Evolutionary conservation across 2,888 invertebrate species (phyloP).

Genomic region (Archips crataeganus): DNA sequence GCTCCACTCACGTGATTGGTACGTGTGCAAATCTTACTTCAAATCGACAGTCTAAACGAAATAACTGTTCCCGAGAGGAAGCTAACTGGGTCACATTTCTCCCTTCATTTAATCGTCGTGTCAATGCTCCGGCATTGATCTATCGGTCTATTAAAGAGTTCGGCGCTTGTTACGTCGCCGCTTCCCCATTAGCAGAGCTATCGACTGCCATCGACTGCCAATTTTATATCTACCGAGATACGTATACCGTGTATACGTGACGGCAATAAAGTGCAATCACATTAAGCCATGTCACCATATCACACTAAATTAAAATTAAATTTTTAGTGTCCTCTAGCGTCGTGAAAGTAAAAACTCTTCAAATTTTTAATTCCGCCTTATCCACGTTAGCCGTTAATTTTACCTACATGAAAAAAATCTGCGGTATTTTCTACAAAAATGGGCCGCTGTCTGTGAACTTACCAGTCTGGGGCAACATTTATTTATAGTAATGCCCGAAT

Average conservation of each 20-base stretch:
- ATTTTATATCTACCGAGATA: slow-evolving; percentile 9
- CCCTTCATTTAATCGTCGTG: slow-evolving; percentile 41
- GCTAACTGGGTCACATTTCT: slow-evolving; percentile 39
- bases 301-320: neutral
- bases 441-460: neutral
- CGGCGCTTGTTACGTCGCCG: slow-evolving; percentile 45
- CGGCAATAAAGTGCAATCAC: neutral
- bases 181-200: slow-evolving; percentile 47
- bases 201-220: slow-evolving; percentile 40
- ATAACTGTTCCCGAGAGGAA: slow-evolving; percentile 21
- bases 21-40: slow-evolving; percentile 16
- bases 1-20: neutral
- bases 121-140: slow-evolving; percentile 47
- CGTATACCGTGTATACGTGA: too few relatives aligned
- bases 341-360: neutral
- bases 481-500: slow-evolving; percentile 4
- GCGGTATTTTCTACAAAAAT: neutral
- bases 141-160: slow-evolving; percentile 49
- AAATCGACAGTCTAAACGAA: slow-evolving; percentile 15
- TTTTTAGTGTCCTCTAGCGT: neutral
- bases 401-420: neutral
- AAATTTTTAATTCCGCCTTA: too few relatives aligned
- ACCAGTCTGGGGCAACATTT: slow-evolving; percentile 2
- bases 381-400: neutral
- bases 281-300: neutral